Percentiles rank a stretch among this genome's conserved stretches.
phyloP scores from a whole-genome alignment of 1,140 invertebrate species.

The Procambarus virginalis region DNA sequence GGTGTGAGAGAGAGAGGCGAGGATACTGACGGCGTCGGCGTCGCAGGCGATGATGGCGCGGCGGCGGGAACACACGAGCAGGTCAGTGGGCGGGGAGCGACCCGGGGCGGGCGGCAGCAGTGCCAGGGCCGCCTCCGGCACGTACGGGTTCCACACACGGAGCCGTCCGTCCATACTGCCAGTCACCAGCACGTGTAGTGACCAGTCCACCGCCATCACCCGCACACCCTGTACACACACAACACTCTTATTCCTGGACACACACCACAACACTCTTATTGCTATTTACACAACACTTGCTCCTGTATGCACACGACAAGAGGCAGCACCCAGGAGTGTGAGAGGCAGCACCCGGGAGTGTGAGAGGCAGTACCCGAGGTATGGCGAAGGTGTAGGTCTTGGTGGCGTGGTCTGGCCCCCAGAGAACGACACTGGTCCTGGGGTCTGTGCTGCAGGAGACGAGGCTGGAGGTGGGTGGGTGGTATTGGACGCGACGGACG shows the following conservation, averaged over 20 bases:
- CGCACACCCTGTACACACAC: slow-evolving; percentile 38
- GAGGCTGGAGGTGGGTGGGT: slow-evolving; percentile 40
- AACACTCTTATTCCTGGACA: background rate
- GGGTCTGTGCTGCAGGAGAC: slow-evolving; percentile 54
- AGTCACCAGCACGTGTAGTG: slow-evolving; percentile 45
- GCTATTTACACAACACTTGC: too few relatives aligned
- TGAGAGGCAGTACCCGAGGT: slow-evolving; percentile 18
- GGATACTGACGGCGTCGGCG: slow-evolving; percentile 41
- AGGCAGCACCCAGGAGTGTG: too few relatives aligned
- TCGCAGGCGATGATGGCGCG: slow-evolving; percentile 44
- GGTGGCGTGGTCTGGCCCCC: slow-evolving; percentile 49
- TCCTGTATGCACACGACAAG: too few relatives aligned
- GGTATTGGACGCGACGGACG: slow-evolving; percentile 29
- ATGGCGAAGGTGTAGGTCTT: slow-evolving; percentile 57
- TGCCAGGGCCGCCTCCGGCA: slow-evolving; percentile 38
- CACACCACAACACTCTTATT: too few relatives aligned
- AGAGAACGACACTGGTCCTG: slow-evolving; percentile 27
- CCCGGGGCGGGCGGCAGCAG: slow-evolving; percentile 34
- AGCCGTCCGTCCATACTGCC: slow-evolving; percentile 52
- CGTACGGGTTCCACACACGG: slow-evolving; percentile 55
- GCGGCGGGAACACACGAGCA: slow-evolving; percentile 21
- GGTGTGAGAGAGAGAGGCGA: background rate
- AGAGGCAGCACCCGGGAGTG: slow-evolving; percentile 3
- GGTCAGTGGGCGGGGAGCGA: slow-evolving; percentile 20
- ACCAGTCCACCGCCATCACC: slow-evolving; percentile 42